phyloP scores from a whole-genome alignment of 2,797 vertebrate genomes.

The Oreonectes daqikongensis region DNA sequence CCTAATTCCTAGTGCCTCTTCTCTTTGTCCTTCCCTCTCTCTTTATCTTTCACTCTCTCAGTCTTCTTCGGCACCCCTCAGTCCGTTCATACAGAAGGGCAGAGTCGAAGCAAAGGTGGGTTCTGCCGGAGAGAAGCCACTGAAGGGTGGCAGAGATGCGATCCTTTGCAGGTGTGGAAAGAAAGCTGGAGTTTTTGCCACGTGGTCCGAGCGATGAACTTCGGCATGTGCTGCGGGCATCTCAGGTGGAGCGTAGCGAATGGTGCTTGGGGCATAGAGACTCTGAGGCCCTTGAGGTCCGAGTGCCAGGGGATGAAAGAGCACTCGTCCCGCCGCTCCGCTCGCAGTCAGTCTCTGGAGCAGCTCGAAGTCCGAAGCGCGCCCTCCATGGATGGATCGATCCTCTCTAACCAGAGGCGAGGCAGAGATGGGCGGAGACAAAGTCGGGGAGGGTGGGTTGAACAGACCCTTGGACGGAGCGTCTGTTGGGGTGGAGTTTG shows the following conservation, averaged over 20 bases:
- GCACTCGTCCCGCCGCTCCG: conserved; percentile 80
- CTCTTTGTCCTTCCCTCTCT: background rate
- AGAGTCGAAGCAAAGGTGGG: conserved; percentile 81
- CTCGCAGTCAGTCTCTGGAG: conserved; percentile 79
- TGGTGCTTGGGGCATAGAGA: conserved; percentile 86
- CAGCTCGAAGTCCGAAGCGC: conserved; percentile 76
- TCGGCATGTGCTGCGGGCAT: conserved; percentile 78
- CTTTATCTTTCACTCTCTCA: conserved; percentile 59
- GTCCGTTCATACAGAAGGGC: conserved; percentile 84
- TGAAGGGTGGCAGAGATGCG: conserved; percentile 80
- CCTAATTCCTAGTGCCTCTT: background rate
- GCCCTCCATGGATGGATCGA: conserved; percentile 62
- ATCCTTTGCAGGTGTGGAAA: conserved; percentile 89
- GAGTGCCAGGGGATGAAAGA: conserved; percentile 81
- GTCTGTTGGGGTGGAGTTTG: conserved; percentile 76
- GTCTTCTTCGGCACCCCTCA: conserved; percentile 80
- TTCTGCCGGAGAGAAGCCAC: conserved; percentile 81
- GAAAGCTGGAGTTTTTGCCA: conserved; percentile 70
- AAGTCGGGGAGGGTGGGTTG: conserved; percentile 74
- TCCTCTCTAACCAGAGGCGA: conserved; percentile 79
- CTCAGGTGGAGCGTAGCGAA: conserved; percentile 88
- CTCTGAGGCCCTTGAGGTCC: conserved; percentile 80
- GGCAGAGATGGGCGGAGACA: conserved; percentile 77
- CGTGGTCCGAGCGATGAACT: conserved; percentile 67
- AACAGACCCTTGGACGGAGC: conserved; percentile 71